These are phyloP conservation scores for Tethya wilhelma DNA, from an alignment of 37 sponge, comb jelly and placozoan genomes.

Conservation along the genomic window DNA sequence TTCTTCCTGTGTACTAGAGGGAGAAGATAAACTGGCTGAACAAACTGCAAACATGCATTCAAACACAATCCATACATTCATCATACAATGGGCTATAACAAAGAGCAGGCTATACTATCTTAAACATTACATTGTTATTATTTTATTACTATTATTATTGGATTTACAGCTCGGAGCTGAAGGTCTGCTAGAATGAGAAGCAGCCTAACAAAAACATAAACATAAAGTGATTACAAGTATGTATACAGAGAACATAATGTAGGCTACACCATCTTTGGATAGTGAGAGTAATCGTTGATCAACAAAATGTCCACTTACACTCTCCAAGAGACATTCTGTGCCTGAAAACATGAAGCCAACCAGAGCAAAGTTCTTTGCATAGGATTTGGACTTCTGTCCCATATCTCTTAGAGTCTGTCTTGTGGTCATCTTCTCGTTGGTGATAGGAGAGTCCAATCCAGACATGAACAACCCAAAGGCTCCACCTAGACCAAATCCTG, in stretches of 20 bases:
- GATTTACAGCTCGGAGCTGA: no score
- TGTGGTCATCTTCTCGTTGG: constrained; percentile 75
- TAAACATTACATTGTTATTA: no score
- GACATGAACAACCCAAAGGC: constrained; percentile 97
- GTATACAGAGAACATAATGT: not conserved
- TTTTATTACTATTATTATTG: no score
- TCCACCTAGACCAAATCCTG: constrained; percentile 90
- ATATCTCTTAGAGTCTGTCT: constrained; percentile 88
- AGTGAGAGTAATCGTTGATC: not conserved
- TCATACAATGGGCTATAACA: no score
- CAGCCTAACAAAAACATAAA: not conserved
- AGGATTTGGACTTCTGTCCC: constrained; percentile 75
- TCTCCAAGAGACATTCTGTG: constrained; percentile 90
- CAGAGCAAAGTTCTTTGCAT: constrained; percentile 95
- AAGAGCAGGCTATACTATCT: no score
- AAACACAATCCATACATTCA: no score
- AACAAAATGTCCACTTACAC: constrained; percentile 44
- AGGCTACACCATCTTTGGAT: no score
- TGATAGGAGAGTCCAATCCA: constrained; percentile 89
- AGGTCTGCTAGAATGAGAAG: not conserved
- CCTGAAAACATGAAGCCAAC: constrained; percentile 93
- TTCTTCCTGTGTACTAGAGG: constrained; percentile 79
- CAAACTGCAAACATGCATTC: no score
- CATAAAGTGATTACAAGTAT: not conserved
- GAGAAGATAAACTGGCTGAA: not conserved